Base-by-base conservation (phyloP, 1,140 invertebrate species). In the Aphis gossypii region DNA sequence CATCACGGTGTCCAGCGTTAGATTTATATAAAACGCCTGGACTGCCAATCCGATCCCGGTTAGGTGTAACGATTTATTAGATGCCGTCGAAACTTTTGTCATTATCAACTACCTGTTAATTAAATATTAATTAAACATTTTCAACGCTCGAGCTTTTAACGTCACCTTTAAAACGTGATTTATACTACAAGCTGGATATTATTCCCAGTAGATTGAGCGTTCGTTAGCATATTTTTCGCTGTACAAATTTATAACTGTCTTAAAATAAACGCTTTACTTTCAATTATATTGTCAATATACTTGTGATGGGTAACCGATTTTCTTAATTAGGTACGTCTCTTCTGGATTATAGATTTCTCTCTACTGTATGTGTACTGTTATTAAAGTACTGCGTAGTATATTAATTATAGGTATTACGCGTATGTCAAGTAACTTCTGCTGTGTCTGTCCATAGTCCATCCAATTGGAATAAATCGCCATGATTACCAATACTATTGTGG, bases 21-120 rank as follows among this genome's bases (percentile, higher is more conserved):
- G 35, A 83, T 94, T 94, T 41, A 94, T 94, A 91, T 94, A 94
- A 56, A 94, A 94, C 38, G 94, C 94, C 56, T 94, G 94, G 9
- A 94, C 94, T 38, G 94, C 94, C 48, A 94, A 84, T 23, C 94
- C 94, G 46, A 94, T 94, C 21, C 94, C 94, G n/a, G 94, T 94
- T 46, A 94, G 84, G 83, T 94, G 94, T 5, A 94, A 56, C n/a
- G 94, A 92, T 90, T 94, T 94, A 82, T 94, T 94, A 5, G 93
- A 92, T 1, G 93, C 44, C 54, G 92, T 94, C n/a, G 93, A 88
- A 41, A 93, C 23, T 93, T 94, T 94, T 38, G 94, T 93, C 92
- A 93, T 93, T 51, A 51, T 92, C 88, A 25, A 56, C 48, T 89
- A 89, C 88, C 88, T 89, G 88, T 56, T 89, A 21, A 54, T 21